Base-by-base conservation (phyloP, 2,888 invertebrate genomes). In the Argyresthia goedartella region DNA sequence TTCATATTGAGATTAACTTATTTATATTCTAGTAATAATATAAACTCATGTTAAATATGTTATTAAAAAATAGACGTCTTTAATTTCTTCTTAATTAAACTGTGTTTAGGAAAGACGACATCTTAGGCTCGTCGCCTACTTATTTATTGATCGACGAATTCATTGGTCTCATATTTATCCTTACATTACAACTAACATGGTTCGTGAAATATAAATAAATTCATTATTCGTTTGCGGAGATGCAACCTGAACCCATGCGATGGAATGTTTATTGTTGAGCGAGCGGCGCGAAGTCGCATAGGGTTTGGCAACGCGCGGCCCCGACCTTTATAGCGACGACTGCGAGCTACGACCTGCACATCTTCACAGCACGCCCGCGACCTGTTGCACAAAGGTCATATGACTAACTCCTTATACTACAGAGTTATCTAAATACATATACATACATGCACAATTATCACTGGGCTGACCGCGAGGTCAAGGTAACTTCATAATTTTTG, bases 401-500 rank as follows among this genome's bases (percentile, higher is more conserved):
- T n/a, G n/a, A 46, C 52, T 58, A 8, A 62, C 59, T 61, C 57
- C 59, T 59, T 57, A 50, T 55, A 51, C 51, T 58, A 58, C 47
- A 53, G 58, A 59, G 58, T 54, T 57, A 56, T 56, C 48, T 53
- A 56, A 55, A 56, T 45, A 46, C 15, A 50, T 43, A 68, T 71
- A 75, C 73, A 73, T 74, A 77, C 79, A 81, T 71, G 70, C 71
- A 69, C 65, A 70, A 15, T 71, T 84, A 82, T 82, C 82, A 84
- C 82, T 81, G 75, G 65, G 64, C 62, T 58, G 77, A 81, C 81
- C 73, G 56, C 58, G 60, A 63, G 76, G 79, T 79, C 82, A 76
- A 74, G 85, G 85, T 86, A 85, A 86, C 84, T 76, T 71, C 80
- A 81, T 85, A 77, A 85, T 85, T 85, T 84, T 84, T 85, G 76